A percentile compares a stretch with the other conserved stretches of the same genome.
Evolutionary conservation across 2,888 invertebrate species (phyloP).

Genomic region (Ceraclea dissimilis): DNA sequence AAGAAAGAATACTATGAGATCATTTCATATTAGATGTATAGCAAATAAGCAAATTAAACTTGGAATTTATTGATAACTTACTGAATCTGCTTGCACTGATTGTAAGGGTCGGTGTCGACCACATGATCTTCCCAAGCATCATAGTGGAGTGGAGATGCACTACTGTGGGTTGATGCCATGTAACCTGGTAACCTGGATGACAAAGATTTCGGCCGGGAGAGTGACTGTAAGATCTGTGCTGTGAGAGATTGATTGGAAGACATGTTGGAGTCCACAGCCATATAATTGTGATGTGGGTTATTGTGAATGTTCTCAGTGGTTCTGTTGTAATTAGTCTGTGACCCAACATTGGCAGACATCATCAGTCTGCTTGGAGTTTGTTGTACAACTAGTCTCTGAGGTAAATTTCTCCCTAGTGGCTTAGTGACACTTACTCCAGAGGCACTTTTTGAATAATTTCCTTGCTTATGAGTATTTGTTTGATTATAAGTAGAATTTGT

Average conservation of each 20-base stretch:
- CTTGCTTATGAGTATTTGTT: constrained; percentile 35
- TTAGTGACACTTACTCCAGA: constrained; percentile 17
- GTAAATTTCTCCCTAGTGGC: constrained; percentile 6
- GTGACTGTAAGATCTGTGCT: constrained; percentile 54
- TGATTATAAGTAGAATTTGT: constrained; percentile 26
- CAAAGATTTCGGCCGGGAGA: constrained; percentile 39
- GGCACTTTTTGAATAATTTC: constrained; percentile 30
- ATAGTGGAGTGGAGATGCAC: background rate
- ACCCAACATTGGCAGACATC: constrained; percentile 30
- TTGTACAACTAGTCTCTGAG: constrained; percentile 39
- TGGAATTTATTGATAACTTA: constrained; percentile 18
- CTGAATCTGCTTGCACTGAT: constrained; percentile 20
- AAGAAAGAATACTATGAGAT: background rate
- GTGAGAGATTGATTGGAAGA: constrained; percentile 56
- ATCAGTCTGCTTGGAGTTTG: constrained; percentile 43
- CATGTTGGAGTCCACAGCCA: constrained; percentile 33
- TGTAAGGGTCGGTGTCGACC: constrained; percentile 1
- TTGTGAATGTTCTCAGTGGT: constrained; percentile 13
- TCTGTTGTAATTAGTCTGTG: constrained; percentile 10
- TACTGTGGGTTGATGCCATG: too few species aligned
- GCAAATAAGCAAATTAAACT: too few species aligned
- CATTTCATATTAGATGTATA: too few species aligned
- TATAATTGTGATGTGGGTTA: constrained; percentile 6
- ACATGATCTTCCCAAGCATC: background rate
- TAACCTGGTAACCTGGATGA: background rate